A percentile compares a stretch with the other conserved stretches of the same genome.
These are phyloP conservation scores for Gerris lacustris DNA, from an alignment of 2,888 invertebrate genomes.

Conservation along the genomic window DNA sequence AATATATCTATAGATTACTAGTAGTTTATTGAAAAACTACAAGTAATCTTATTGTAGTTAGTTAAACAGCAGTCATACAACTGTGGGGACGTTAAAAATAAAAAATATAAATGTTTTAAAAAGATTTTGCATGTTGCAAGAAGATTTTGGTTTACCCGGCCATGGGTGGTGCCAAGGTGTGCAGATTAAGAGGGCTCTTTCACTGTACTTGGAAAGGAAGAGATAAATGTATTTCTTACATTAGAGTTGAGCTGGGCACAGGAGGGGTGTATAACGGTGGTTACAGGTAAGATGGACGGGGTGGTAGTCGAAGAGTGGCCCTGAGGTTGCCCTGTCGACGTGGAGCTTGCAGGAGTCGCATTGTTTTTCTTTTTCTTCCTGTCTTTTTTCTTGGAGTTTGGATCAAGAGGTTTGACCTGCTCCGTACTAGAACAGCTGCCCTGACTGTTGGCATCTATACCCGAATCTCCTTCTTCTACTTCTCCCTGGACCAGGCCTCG, in stretches of 20 bases:
- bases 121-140: too few relatives aligned
- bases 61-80: too few relatives aligned
- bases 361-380: slow-evolving; percentile 48
- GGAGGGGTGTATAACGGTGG: background rate
- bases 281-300: background rate
- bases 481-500: slow-evolving; percentile 35
- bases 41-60: too few relatives aligned
- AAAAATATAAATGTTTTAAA: too few relatives aligned
- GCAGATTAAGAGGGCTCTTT: too few relatives aligned
- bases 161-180: too few relatives aligned
- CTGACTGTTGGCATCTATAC: slow-evolving; percentile 78
- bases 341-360: background rate
- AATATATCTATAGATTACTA: too few relatives aligned
- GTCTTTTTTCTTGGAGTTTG: slow-evolving; percentile 48
- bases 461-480: slow-evolving; percentile 78
- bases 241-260: background rate
- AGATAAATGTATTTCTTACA: background rate
- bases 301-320: background rate
- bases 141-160: too few relatives aligned
- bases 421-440: slow-evolving; percentile 79
- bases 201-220: too few relatives aligned
- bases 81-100: too few relatives aligned
- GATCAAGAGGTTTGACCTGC: slow-evolving; percentile 49
- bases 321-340: background rate
- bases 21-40: too few relatives aligned